Conservation (phyloP, 2,888 invertebrate genomes). For the Hirtodrosophila confusa region DNA sequence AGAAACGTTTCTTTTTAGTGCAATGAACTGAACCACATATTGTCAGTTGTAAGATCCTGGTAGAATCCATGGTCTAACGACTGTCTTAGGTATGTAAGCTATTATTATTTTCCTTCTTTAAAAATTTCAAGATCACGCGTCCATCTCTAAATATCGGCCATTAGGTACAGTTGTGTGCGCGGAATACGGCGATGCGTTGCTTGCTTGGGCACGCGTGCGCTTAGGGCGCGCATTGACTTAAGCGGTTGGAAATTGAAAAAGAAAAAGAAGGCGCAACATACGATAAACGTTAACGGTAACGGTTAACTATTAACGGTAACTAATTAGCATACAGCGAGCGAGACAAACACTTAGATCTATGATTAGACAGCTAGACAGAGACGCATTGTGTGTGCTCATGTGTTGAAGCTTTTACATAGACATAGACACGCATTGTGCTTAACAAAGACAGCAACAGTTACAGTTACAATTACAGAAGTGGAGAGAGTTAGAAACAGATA, state of each 20-base stretch:
- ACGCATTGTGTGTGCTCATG: conserved; percentile 45
- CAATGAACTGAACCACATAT: no score
- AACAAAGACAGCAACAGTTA: conserved; percentile 43
- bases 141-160: conserved; percentile 33
- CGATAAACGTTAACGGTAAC: conserved; percentile 26
- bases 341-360: conserved; percentile 35
- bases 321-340: conserved; percentile 45
- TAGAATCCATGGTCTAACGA: no score
- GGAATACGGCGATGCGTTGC: conserved; percentile 49
- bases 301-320: conserved; percentile 23
- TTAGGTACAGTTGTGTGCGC: conserved; percentile 60
- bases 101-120: no score
- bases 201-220: conserved; percentile 50
- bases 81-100: no score
- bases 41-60: no score
- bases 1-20: no score
- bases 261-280: conserved; percentile 57
- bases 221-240: conserved; percentile 67
- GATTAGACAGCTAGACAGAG: conserved; percentile 38
- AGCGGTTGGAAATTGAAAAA: conserved; percentile 70
- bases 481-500: conserved; percentile 13
- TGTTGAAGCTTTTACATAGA: conserved; percentile 57
- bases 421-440: conserved; percentile 48
- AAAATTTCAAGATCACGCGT: background rate
- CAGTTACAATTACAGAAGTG: conserved; percentile 12